A percentile compares a stretch with the other conserved stretches of the same genome.
phyloP scores from a whole-genome alignment of 2,113 vertebrate species.

The Semnornis frantzii region DNA sequence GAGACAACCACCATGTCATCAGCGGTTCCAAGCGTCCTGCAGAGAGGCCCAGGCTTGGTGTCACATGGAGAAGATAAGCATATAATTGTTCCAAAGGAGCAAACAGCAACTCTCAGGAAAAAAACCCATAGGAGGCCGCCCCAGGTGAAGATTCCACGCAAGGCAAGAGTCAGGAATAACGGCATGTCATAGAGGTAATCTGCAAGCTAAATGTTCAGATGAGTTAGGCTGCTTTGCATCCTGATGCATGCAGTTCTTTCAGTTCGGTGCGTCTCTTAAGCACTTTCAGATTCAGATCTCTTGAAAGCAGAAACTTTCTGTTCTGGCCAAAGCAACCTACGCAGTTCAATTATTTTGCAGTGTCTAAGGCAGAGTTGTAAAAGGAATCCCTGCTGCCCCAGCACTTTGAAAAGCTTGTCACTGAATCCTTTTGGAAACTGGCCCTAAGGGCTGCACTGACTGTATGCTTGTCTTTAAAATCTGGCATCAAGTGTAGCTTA shows the following conservation, averaged over 20 bases:
- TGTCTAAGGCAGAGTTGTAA: background rate
- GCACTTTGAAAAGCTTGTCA: background rate
- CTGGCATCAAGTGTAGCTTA: background rate
- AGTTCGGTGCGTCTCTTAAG: background rate
- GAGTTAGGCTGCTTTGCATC: background rate
- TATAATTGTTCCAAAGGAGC: constrained; percentile 75
- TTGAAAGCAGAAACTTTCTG: background rate
- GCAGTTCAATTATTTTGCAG: background rate
- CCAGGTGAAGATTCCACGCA: constrained; percentile 73
- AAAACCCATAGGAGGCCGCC: constrained; percentile 79
- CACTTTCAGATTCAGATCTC: background rate
- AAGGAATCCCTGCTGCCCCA: background rate
- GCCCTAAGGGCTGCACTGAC: background rate
- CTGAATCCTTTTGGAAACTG: background rate
- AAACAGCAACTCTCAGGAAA: constrained; percentile 78
- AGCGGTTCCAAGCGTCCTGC: constrained; percentile 73
- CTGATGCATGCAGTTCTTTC: background rate
- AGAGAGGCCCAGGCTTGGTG: constrained; percentile 70
- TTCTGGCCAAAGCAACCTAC: background rate
- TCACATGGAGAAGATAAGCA: constrained; percentile 73
- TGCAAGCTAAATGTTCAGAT: constrained; percentile 67
- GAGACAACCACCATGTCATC: constrained; percentile 81
- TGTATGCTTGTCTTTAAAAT: background rate
- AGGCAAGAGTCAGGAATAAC: constrained; percentile 71
- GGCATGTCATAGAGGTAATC: constrained; percentile 81